Percentiles rank a stretch among this genome's conserved stretches.
Conservation (phyloP, 1,140 invertebrate species). For the Neodiprion lecontei region DNA sequence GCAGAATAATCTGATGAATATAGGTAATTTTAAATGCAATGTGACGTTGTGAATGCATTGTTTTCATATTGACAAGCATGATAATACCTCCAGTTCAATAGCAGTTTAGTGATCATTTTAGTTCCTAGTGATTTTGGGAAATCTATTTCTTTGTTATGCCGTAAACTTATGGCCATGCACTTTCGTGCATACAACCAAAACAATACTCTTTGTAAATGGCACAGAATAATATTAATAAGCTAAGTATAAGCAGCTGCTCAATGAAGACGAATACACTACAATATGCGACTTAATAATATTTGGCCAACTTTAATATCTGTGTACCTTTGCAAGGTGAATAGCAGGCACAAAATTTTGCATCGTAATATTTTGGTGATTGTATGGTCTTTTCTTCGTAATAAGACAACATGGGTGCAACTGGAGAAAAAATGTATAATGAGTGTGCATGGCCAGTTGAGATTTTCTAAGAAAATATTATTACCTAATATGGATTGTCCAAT, state of each 20-base stretch:
- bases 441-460: constrained; percentile 11
- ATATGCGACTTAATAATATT: constrained; percentile 1
- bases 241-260: neutral
- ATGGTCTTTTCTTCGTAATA: constrained; percentile 54
- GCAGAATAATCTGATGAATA: too few relatives aligned
- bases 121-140: constrained; percentile 27
- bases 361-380: constrained; percentile 51
- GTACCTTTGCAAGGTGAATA: constrained; percentile 51
- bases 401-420: constrained; percentile 51
- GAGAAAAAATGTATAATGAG: constrained; percentile 48
- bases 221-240: neutral
- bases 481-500: neutral
- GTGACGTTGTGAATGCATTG: too few relatives aligned
- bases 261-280: neutral
- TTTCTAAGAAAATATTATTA: neutral
- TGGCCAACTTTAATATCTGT: neutral
- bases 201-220: neutral
- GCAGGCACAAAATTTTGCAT: constrained; percentile 51
- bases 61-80: too few relatives aligned
- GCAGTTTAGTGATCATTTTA: constrained; percentile 27
- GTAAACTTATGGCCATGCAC: neutral
- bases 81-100: too few relatives aligned
- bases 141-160: neutral
- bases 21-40: too few relatives aligned
- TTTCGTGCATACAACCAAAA: constrained; percentile 3